Base-by-base conservation (phyloP, 2,113 vertebrate genomes). In the Corythornis vintsioides region DNA sequence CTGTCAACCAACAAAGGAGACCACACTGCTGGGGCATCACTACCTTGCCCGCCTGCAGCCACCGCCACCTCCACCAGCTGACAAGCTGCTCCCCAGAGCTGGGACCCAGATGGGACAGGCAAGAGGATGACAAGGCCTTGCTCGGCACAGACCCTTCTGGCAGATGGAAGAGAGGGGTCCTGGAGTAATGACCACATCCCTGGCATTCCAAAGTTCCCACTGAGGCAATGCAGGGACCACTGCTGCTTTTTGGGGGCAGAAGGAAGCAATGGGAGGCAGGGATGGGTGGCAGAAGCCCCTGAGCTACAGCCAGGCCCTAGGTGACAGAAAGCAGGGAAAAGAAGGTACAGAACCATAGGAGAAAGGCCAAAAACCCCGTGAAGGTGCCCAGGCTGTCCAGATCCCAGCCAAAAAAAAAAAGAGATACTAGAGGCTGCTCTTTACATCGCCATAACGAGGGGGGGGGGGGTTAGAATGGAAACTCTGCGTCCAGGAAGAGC, bases 71-170 rank as follows among this genome's bases (percentile, higher is more conserved):
- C 43, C 45, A 61, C 33, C 2, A 0, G 40, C 86, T 42, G 69
- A 31, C 6, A 21, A 16, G 64, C 48, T 29, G n/a, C 28, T 64
- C 43, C 48, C 19, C 13, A 2, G 28, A 52, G 67, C 53, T 45
- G 69, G 48, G 63, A 83, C 42, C 4, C 47, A 47, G 29, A 19
- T 5, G 38, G 53, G 31, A 64, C 5, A 2, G 35, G 21, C 24
- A 22, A 74, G 26, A 55, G 47, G 14, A 48, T 31, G 28, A 52
- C 53, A 70, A 74, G 83, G 88, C 94, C 79, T 93, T 50, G 18
- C 74, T 96, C 33, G 15, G 90, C 71, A 76, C 92, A 9, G 63
- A 96, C 66, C 59, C 81, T 89, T 76, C 96, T 67, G 95, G 95
- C 22, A 3, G 9, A 60, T 5, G 65, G 2, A 28, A 11, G 55